A percentile compares a stretch with the other conserved stretches of the same genome.
phyloP scores from a whole-genome alignment of 2,888 invertebrate genomes.

The Coelinius sp. region DNA sequence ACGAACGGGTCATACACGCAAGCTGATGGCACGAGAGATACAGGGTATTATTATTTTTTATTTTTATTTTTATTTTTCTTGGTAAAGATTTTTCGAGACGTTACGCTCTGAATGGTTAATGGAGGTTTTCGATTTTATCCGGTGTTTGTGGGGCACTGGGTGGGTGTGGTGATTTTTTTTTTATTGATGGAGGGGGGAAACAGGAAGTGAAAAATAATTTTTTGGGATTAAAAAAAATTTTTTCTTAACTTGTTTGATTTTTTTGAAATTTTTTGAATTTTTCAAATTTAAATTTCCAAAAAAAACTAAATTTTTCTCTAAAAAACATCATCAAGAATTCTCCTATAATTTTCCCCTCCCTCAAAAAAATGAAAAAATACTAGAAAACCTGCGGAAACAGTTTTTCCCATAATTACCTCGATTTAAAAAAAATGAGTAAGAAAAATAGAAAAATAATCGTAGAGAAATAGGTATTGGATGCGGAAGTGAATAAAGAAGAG shows the following conservation, averaged over 20 bases:
- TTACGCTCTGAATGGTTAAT: constrained; percentile 19
- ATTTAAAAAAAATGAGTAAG: neutral
- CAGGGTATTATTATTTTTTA: neutral
- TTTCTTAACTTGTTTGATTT: too few species aligned
- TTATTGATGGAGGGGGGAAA: constrained; percentile 42
- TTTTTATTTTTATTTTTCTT: neutral
- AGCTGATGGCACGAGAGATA: constrained; percentile 18
- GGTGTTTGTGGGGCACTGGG: neutral
- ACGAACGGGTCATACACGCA: constrained; percentile 23
- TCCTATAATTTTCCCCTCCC: too few species aligned
- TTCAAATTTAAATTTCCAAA: too few species aligned
- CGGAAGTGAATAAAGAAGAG: constrained; percentile 33
- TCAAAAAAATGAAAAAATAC: constrained; percentile 33
- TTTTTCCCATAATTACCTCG: constrained; percentile 12
- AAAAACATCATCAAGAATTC: too few species aligned
- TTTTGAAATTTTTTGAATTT: too few species aligned
- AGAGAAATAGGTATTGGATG: constrained; percentile 32
- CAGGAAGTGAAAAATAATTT: constrained; percentile 37
- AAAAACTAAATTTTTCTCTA: too few species aligned
- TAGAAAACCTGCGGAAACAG: constrained; percentile 11
- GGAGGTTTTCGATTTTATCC: constrained; percentile 3
- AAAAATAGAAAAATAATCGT: neutral
- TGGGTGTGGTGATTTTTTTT: neutral
- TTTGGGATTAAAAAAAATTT: too few species aligned
- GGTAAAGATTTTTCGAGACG: neutral